A percentile compares a stretch with the other conserved stretches of the same genome.
These are phyloP conservation scores for Chalcis sispes DNA, from an alignment of 2,888 invertebrate genomes.

Conservation along the genomic window DNA sequence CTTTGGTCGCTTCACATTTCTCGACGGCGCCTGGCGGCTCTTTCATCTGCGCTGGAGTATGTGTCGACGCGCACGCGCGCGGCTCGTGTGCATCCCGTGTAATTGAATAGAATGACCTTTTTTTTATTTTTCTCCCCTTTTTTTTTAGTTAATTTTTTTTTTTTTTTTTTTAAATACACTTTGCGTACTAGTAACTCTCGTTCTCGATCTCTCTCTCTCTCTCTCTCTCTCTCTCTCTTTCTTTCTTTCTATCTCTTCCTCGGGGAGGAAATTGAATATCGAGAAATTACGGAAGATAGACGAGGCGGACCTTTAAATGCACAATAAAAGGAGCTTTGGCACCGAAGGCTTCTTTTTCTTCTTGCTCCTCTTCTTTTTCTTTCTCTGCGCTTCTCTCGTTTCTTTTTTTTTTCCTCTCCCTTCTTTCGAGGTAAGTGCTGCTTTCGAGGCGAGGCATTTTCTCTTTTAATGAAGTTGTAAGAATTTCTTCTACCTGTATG, in stretches of 20 bases:
- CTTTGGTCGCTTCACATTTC: neutral
- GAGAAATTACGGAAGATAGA: constrained; percentile 51
- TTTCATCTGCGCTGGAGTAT: constrained; percentile 23
- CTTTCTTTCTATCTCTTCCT: neutral
- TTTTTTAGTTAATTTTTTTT: neutral
- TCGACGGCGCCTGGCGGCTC: constrained; percentile 15
- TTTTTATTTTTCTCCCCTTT: constrained; percentile 34
- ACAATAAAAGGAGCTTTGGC: constrained; percentile 48
- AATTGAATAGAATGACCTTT: constrained; percentile 55
- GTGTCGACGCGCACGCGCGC: too few relatives aligned
- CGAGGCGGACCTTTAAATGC: constrained; percentile 48
- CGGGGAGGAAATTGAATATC: constrained; percentile 51
- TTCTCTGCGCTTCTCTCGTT: neutral
- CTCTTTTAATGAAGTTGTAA: constrained; percentile 48
- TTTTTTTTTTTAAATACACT: too few relatives aligned
- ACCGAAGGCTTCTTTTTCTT: constrained; percentile 16
- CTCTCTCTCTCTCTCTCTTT: neutral
- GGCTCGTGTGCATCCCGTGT: constrained; percentile 15
- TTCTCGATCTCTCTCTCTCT: constrained; percentile 16
- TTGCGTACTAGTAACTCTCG: too few relatives aligned
- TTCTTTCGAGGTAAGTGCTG: constrained; percentile 45
- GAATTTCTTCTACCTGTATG: constrained; percentile 24
- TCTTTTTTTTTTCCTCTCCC: constrained; percentile 11
- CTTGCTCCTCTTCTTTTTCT: neutral
- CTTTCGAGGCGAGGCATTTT: constrained; percentile 41